Evolutionary conservation across 2,797 vertebrate species (phyloP).

Genomic region (Enteromius argenteus): DNA sequence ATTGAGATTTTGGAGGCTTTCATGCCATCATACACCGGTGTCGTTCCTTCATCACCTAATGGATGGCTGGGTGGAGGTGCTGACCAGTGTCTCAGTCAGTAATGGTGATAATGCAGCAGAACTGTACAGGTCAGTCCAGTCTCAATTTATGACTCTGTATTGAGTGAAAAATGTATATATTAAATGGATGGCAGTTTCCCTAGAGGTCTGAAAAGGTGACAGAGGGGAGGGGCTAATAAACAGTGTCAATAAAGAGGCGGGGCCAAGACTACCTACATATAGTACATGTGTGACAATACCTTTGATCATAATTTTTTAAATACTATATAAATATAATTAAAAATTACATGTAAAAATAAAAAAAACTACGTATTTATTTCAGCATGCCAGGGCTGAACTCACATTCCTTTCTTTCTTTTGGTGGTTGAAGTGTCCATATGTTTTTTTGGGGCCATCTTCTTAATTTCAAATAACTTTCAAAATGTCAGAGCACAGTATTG

Average conservation of each 20-base stretch:
- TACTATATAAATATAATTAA: too few relatives aligned
- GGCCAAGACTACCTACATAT: background rate
- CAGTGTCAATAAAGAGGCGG: background rate
- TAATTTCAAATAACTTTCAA: background rate
- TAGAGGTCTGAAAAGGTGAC: background rate
- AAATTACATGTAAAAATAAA: too few relatives aligned
- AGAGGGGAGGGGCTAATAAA: background rate
- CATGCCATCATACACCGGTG: background rate
- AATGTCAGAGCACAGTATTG: background rate
- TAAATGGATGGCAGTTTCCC: background rate
- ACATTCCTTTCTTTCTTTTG: background rate
- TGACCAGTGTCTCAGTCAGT: background rate
- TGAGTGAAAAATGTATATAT: background rate
- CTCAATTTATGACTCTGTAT: slow-evolving; percentile 1
- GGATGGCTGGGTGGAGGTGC: background rate
- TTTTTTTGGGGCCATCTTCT: background rate
- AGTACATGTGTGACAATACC: background rate
- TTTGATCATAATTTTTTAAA: background rate
- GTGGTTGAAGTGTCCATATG: background rate
- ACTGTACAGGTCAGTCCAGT: background rate
- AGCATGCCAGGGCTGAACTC: too few relatives aligned
- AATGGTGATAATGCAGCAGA: background rate
- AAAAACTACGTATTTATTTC: too few relatives aligned
- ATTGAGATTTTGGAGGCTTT: background rate
- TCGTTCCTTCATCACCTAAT: slow-evolving; percentile 27